Evolutionary conservation across 2,888 invertebrate genomes (phyloP), one percentile per base, ranked within the genome.

Genomic region (Hyles lineata): DNA sequence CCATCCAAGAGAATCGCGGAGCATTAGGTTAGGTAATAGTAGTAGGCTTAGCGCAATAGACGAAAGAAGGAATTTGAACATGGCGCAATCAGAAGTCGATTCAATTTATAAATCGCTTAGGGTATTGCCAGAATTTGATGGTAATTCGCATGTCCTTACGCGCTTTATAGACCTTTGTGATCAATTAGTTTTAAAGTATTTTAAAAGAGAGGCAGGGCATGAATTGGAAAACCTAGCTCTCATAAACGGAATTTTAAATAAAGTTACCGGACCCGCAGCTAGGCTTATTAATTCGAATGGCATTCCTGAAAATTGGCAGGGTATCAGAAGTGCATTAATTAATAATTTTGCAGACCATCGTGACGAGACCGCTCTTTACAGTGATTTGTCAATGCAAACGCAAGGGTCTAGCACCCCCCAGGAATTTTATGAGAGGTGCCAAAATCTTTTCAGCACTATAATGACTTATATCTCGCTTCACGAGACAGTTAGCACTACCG

Each of bases 261-360:
- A 80, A 32, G 50, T 80, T 1, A 75, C 74, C 0, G 80, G 80
- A 5, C 72, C 79, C 6, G 82, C 82, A 0, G 78, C 80, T 17
- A 62, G 79, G 1, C 58, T 72, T 2, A 80, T 82, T 17, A 82
- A 80, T 43, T 75, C 80, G 0, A 81, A 81, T 15, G 80, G 83
- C 0, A 79, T 80, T 1, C 78, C 80, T 0, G 77, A 77, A 1
- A 75, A 59, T 35, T 83, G 81, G 82, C 9, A 25, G 2, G 79
- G 77, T 0, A 78, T 82, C 19, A 70, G 78, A 0, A 75, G 17
- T 15, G 76, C 78, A 0, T 55, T 83, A 1, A 74, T 81, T 17
- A 82, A 81, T 71, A 81, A 79, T 50, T 80, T 80, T 58, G 71
- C 79, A 0, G 78, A 81, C 32, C 79, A 81, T 15, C 75, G 81